Conservation (phyloP, 2,113 vertebrate genomes). For the Proterorhinus semilunaris region DNA sequence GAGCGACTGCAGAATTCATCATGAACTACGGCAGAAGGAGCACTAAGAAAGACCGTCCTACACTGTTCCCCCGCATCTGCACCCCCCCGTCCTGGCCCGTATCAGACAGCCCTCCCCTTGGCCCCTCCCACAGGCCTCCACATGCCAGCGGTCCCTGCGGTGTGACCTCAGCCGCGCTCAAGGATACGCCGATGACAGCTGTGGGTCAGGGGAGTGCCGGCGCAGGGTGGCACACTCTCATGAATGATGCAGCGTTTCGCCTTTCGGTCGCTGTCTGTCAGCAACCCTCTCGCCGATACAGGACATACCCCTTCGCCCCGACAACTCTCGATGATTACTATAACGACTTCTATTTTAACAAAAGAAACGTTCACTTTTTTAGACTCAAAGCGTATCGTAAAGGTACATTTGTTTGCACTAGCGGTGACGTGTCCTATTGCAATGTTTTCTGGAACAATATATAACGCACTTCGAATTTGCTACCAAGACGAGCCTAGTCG, state of each 20-base stretch:
- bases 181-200: conserved; percentile 69
- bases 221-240: conserved; percentile 63
- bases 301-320: conserved; percentile 21
- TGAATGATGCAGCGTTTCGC: conserved; percentile 66
- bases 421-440: too few species aligned
- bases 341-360: too few species aligned
- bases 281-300: conserved; percentile 43
- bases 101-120: conserved; percentile 1
- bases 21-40: neutral
- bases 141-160: conserved; percentile 43
- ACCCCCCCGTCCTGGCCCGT: neutral
- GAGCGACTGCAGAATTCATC: neutral
- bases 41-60: conserved; percentile 2
- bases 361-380: too few species aligned
- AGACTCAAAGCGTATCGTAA: too few species aligned
- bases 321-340: too few species aligned
- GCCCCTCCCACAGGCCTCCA: conserved; percentile 38
- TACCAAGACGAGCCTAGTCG: conserved; percentile 18
- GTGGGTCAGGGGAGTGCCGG: conserved; percentile 59
- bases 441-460: too few species aligned
- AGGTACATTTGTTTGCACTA: too few species aligned
- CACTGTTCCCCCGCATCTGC: neutral
- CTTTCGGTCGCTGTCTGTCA: neutral
- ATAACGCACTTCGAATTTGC: too few species aligned
- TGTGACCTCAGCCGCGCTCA: conserved; percentile 55